A percentile compares a stretch with the other conserved stretches of the same genome.
phyloP scores from a whole-genome alignment of 1,140 invertebrate species.

The Trichoplusia ni region DNA sequence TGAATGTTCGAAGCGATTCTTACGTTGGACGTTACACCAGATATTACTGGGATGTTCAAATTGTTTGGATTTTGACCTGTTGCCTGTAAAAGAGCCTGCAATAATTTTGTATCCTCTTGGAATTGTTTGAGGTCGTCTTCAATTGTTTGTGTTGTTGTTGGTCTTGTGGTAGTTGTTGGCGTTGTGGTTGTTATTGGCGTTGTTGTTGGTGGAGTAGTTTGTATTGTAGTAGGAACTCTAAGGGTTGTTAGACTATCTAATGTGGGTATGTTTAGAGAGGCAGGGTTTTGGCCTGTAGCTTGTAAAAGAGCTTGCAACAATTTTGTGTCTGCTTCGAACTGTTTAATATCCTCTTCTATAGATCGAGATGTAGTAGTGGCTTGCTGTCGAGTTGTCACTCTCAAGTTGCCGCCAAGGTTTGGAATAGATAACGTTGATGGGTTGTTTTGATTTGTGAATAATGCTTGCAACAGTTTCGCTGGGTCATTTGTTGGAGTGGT shows the following conservation, averaged over 20 bases:
- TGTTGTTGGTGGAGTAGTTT: constrained; percentile 23
- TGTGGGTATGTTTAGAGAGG: constrained; percentile 37
- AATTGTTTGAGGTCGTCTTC: constrained; percentile 68
- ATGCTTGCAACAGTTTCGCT: constrained; percentile 54
- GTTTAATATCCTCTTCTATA: constrained; percentile 53
- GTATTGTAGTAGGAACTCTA: constrained; percentile 38
- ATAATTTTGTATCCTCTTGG: constrained; percentile 71
- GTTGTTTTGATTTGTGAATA: constrained; percentile 51
- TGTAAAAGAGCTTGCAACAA: constrained; percentile 60
- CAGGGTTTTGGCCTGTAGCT: constrained; percentile 48
- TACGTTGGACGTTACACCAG: constrained; percentile 70
- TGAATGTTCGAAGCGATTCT: constrained; percentile 70
- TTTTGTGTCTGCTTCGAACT: constrained; percentile 52
- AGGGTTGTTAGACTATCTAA: constrained; percentile 39
- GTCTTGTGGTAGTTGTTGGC: constrained; percentile 31
- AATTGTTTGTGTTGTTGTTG: constrained; percentile 57
- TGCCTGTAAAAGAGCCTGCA: constrained; percentile 68
- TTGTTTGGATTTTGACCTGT: constrained; percentile 64
- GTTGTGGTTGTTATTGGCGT: constrained; percentile 12
- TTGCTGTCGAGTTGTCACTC: constrained; percentile 29
- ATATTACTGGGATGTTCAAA: constrained; percentile 60
- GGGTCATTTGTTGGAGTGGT: constrained; percentile 38
- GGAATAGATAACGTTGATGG: constrained; percentile 50
- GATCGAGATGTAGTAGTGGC: constrained; percentile 42
- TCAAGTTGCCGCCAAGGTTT: constrained; percentile 34